A percentile compares a stretch with the other conserved stretches of the same genome.
Evolutionary conservation across 2,113 vertebrate genomes (phyloP).

Genomic region (Hippocampus mohnikei): DNA sequence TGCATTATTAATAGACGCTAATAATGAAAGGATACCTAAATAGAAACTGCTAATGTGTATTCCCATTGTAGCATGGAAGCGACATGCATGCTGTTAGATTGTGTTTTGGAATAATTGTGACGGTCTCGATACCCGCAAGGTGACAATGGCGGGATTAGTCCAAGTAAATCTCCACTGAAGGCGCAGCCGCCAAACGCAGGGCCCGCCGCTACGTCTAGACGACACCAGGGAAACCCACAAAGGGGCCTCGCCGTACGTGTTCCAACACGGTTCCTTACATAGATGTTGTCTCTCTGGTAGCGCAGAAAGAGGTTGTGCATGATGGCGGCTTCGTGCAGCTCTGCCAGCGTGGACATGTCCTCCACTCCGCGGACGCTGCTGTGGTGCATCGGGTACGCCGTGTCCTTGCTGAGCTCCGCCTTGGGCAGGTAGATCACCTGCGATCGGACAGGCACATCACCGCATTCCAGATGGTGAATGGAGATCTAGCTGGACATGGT

Average conservation of each 20-base stretch:
- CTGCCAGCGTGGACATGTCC: constrained; percentile 85
- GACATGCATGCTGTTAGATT: neutral
- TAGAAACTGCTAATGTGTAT: neutral
- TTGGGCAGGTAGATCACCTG: constrained; percentile 74
- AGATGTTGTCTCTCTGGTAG: constrained; percentile 82
- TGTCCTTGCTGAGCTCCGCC: constrained; percentile 71
- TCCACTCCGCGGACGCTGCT: constrained; percentile 81
- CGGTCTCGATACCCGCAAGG: neutral
- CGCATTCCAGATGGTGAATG: neutral
- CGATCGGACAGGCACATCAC: constrained; percentile 28
- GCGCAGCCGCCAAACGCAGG: neutral
- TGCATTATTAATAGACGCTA: neutral
- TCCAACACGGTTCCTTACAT: constrained; percentile 65
- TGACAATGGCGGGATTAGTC: neutral
- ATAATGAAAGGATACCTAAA: neutral
- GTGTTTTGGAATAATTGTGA: too few species aligned
- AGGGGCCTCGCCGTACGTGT: neutral
- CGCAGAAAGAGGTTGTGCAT: constrained; percentile 85
- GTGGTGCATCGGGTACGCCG: constrained; percentile 79
- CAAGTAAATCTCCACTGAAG: neutral
- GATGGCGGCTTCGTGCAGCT: constrained; percentile 87
- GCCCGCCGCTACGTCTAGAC: neutral
- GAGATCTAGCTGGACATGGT: neutral
- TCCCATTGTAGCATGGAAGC: neutral
- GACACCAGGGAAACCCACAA: neutral